A percentile compares a stretch with the other conserved stretches of the same genome.
phyloP scores from a whole-genome alignment of 2,797 vertebrate genomes.

The Enteromius unitaeniatus region DNA sequence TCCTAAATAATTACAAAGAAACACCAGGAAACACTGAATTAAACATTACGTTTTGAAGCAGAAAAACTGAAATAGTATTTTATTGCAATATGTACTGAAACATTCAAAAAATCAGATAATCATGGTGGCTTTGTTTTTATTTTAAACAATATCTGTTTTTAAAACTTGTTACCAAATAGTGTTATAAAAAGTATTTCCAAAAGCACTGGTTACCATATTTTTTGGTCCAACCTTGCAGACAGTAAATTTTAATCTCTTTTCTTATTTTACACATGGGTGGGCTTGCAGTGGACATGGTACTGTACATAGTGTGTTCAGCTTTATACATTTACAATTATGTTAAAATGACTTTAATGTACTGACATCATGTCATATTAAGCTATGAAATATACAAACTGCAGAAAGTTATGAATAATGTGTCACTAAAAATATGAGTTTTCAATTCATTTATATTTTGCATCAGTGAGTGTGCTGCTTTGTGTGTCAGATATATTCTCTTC shows the following conservation, averaged over 20 bases:
- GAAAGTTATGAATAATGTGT: neutral
- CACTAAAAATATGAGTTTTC: slow-evolving; percentile 1
- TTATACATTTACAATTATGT: neutral
- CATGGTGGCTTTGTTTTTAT: neutral
- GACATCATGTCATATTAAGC: neutral
- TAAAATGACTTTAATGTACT: neutral
- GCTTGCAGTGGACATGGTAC: neutral
- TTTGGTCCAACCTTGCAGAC: neutral
- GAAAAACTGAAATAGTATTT: neutral
- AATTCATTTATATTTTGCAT: slow-evolving; percentile 1
- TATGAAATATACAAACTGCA: neutral
- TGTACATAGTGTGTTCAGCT: neutral
- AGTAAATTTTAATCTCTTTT: neutral
- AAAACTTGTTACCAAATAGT: neutral
- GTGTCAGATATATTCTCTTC: slow-evolving; percentile 55
- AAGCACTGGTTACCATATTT: neutral
- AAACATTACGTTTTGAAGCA: neutral
- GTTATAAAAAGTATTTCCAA: neutral
- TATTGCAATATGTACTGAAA: neutral
- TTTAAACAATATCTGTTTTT: neutral
- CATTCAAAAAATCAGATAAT: neutral
- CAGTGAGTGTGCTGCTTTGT: neutral
- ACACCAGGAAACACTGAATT: neutral
- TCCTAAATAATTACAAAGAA: neutral
- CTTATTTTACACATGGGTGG: slow-evolving; percentile 13